These are phyloP conservation scores for Puffinus mauretanicus DNA, from an alignment of 2,113 vertebrate genomes.

Conservation along the genomic window DNA sequence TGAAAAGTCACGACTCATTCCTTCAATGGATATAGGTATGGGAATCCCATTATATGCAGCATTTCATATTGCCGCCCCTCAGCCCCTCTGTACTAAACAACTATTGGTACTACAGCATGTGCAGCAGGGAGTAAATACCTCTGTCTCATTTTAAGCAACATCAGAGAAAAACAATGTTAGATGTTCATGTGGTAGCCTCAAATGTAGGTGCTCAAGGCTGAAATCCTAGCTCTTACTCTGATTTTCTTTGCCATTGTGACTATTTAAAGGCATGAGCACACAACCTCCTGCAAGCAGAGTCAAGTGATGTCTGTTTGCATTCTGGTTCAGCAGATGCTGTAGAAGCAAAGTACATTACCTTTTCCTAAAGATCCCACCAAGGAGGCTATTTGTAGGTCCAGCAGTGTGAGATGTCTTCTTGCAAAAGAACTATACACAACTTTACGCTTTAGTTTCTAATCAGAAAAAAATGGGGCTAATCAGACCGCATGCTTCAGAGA, in stretches of 20 bases:
- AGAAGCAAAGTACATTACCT: neutral
- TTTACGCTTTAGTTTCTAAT: neutral
- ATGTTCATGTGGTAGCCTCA: neutral
- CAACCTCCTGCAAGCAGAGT: neutral
- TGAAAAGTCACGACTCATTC: neutral
- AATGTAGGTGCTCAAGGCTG: neutral
- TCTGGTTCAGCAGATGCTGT: neutral
- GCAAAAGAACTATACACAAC: neutral
- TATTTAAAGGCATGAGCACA: neutral
- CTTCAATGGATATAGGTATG: neutral
- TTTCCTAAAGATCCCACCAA: neutral
- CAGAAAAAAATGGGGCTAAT: neutral
- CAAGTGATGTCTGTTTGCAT: neutral
- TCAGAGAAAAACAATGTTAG: neutral
- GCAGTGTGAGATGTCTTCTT: neutral
- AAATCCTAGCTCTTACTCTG: neutral
- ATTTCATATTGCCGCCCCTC: neutral
- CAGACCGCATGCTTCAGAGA: neutral
- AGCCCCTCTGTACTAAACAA: rapidly evolving
- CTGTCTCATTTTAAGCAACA: neutral
- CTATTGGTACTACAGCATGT: neutral
- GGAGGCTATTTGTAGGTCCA: neutral
- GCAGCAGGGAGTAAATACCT: neutral
- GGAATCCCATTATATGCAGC: neutral
- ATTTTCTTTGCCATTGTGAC: neutral